A percentile compares a stretch with the other conserved stretches of the same genome.
These are phyloP conservation scores for Notodonta dromedarius DNA, from an alignment of 2,888 invertebrate genomes.

Conservation along the genomic window DNA sequence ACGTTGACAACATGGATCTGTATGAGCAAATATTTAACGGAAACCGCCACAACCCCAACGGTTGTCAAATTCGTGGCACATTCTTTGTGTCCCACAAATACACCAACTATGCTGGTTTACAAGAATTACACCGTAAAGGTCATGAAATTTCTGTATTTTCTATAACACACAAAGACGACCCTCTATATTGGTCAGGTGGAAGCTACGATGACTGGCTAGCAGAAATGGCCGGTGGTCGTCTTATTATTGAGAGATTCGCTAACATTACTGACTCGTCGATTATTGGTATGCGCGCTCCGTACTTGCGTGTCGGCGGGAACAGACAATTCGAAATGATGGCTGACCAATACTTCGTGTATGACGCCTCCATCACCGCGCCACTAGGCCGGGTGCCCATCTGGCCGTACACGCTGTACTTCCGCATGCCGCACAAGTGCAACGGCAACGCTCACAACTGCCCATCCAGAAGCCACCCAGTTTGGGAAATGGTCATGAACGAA, in stretches of 20 bases:
- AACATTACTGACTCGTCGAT: constrained; percentile 97
- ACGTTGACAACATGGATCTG: constrained; percentile 96
- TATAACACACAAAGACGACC: constrained; percentile 95
- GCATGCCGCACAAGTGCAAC: constrained; percentile 98
- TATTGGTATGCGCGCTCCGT: constrained; percentile 94
- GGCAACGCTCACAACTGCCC: constrained; percentile 97
- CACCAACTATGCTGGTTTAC: constrained; percentile 94
- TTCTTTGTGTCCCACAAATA: constrained; percentile 97
- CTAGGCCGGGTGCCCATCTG: constrained; percentile 95
- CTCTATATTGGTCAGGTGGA: constrained; percentile 94
- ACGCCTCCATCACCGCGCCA: constrained; percentile 96
- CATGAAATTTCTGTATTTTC: constrained; percentile 97
- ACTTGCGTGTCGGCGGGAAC: constrained; percentile 95
- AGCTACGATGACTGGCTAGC: constrained; percentile 96
- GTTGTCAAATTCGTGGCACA: constrained; percentile 94
- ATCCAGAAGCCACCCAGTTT: constrained; percentile 94
- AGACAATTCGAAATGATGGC: constrained; percentile 99
- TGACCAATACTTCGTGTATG: constrained; percentile 97
- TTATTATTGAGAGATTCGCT: constrained; percentile 94
- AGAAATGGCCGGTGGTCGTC: constrained; percentile 96
- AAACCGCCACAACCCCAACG: constrained; percentile 93
- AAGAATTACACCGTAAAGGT: constrained; percentile 94
- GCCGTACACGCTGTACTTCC: constrained; percentile 98
- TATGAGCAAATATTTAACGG: constrained; percentile 96
- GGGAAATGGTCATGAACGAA: constrained; percentile 99